These are phyloP conservation scores for Trichopria drosophilae DNA, from an alignment of 2,888 invertebrate genomes.

Conservation along the genomic window DNA sequence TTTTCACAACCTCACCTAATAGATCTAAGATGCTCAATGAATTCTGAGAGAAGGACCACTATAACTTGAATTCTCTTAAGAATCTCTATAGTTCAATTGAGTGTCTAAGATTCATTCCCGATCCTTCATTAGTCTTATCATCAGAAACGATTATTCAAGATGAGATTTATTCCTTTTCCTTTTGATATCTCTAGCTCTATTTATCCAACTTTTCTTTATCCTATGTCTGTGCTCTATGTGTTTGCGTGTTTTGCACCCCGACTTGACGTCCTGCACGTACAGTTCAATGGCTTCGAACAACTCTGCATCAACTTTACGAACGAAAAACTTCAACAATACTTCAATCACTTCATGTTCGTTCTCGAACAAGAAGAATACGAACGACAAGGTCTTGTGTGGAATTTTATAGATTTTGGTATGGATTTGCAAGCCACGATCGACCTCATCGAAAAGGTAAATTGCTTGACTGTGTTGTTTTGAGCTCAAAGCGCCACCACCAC, in stretches of 20 bases:
- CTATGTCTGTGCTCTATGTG: slow-evolving; percentile 30
- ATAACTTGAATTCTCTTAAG: too few species aligned
- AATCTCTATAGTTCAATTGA: too few species aligned
- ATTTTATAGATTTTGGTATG: slow-evolving; percentile 94
- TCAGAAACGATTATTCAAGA: too few species aligned
- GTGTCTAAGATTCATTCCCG: too few species aligned
- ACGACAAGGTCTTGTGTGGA: slow-evolving; percentile 87
- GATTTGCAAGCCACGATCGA: slow-evolving; percentile 90
- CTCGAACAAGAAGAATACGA: slow-evolving; percentile 95
- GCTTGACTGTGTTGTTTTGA: too few species aligned
- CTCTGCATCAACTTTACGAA: slow-evolving; percentile 96
- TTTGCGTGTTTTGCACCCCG: slow-evolving; percentile 31
- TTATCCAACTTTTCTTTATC: slow-evolving; percentile 6
- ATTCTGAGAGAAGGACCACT: too few species aligned
- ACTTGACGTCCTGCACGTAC: slow-evolving; percentile 50
- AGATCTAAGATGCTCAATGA: too few species aligned
- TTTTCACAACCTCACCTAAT: too few species aligned
- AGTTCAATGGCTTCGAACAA: slow-evolving; percentile 94
- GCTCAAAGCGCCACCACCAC: too few species aligned
- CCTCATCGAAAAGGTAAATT: slow-evolving; percentile 82
- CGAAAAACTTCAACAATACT: slow-evolving; percentile 93
- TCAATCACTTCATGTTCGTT: slow-evolving; percentile 96
- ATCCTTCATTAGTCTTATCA: too few species aligned
- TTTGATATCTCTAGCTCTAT: slow-evolving; percentile 4
- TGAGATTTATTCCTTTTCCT: background rate